Percentiles rank a stretch among this genome's conserved stretches.
These are phyloP conservation scores for Saturnia japonica DNA, from an alignment of 2,888 invertebrate genomes.

Conservation along the genomic window DNA sequence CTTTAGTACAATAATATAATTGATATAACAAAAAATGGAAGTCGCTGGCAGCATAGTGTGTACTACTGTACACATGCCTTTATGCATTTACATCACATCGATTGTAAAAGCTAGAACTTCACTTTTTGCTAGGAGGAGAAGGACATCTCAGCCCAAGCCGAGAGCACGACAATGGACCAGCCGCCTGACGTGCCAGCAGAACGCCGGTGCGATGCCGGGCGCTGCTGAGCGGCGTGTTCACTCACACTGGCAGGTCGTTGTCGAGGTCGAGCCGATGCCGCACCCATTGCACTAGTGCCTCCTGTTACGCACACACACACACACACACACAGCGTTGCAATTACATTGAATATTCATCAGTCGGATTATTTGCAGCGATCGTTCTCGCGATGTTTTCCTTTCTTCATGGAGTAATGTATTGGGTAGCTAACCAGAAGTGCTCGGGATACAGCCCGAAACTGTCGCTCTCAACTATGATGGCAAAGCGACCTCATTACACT, in stretches of 20 bases:
- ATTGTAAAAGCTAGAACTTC: background rate
- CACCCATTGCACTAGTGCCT: slow-evolving; percentile 70
- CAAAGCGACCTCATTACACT: background rate
- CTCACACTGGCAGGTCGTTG: slow-evolving; percentile 58
- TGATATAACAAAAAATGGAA: background rate
- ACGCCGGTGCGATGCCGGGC: background rate
- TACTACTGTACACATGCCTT: too few species aligned
- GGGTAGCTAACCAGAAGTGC: too few species aligned
- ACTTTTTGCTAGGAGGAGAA: background rate
- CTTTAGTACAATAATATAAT: background rate
- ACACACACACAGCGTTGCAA: slow-evolving; percentile 12
- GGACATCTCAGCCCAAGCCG: background rate
- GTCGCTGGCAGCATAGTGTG: too few species aligned
- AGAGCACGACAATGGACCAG: background rate
- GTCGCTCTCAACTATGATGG: background rate
- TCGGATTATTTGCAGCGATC: background rate
- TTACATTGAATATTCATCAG: too few species aligned
- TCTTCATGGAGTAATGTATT: background rate
- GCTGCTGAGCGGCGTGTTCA: too few species aligned
- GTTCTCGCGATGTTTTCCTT: background rate
- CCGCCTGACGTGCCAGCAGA: background rate
- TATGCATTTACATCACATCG: background rate
- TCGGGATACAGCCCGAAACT: background rate
- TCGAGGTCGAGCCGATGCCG: slow-evolving; percentile 67
- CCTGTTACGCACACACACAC: slow-evolving; percentile 39